Percentiles rank a stretch among this genome's conserved stretches.
These are phyloP conservation scores for Patagioenas fasciata DNA, from an alignment of 2,113 vertebrate genomes.

Conservation along the genomic window DNA sequence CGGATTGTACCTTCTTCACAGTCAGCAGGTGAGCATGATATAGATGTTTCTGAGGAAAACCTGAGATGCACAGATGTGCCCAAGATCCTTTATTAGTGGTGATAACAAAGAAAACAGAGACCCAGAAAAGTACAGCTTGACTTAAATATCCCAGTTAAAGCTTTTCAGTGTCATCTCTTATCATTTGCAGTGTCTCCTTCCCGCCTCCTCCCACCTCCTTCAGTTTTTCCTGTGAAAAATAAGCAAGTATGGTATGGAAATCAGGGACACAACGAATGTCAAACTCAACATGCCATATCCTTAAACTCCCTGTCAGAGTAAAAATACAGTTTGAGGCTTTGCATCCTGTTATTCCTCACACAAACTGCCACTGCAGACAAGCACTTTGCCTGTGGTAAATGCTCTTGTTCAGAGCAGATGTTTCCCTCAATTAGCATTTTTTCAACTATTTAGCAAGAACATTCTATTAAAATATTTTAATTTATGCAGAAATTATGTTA, in stretches of 20 bases:
- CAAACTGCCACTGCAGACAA: constrained; percentile 60
- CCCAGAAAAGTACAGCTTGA: neutral
- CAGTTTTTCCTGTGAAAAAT: constrained; percentile 33
- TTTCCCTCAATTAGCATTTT: constrained; percentile 71
- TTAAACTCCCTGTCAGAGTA: constrained; percentile 44
- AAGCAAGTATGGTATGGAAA: constrained; percentile 54
- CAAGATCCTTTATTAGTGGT: neutral
- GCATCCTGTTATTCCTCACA: constrained; percentile 45
- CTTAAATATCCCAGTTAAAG: neutral
- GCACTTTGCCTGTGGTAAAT: constrained; percentile 68
- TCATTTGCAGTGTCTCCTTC: constrained; percentile 5
- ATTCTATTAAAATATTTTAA: constrained; percentile 74
- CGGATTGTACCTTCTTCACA: neutral
- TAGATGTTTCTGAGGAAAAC: neutral
- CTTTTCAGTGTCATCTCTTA: constrained; percentile 17
- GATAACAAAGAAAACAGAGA: neutral
- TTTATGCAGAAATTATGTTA: constrained; percentile 71
- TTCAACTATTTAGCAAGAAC: constrained; percentile 60
- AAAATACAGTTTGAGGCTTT: constrained; percentile 31
- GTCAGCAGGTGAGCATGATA: neutral
- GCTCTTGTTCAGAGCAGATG: constrained; percentile 68
- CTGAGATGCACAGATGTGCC: neutral
- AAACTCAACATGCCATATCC: constrained; percentile 10
- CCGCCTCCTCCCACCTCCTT: constrained; percentile 40
- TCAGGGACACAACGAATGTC: constrained; percentile 34